Conservation (phyloP, 2,797 vertebrate species). For the Cyclopterus lumpus region DNA sequence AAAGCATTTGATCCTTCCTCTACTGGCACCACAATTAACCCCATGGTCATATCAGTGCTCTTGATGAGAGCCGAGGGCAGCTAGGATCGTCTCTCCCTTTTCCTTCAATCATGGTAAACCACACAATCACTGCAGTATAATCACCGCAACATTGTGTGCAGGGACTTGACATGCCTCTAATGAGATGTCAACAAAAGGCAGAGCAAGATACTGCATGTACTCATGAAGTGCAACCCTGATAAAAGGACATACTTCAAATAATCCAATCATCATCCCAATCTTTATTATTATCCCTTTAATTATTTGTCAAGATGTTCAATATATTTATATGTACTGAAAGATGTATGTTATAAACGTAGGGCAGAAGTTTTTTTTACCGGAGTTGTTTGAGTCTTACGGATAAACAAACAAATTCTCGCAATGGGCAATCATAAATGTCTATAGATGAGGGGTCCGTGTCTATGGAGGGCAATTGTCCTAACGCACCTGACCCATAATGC, state of each 20-base stretch:
- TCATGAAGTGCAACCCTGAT: slow-evolving; percentile 30
- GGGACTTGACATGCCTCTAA: slow-evolving; percentile 58
- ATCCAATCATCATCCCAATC: slow-evolving; percentile 22
- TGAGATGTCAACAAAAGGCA: slow-evolving; percentile 63
- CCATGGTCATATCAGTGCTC: slow-evolving; percentile 39
- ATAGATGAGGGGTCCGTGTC: slow-evolving; percentile 18
- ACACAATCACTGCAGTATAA: slow-evolving; percentile 47
- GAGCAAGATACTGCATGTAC: slow-evolving; percentile 37
- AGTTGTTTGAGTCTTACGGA: background rate
- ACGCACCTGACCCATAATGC: slow-evolving; percentile 49
- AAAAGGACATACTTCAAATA: slow-evolving; percentile 37
- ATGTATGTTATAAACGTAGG: slow-evolving; percentile 1
- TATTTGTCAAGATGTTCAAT: slow-evolving; percentile 27
- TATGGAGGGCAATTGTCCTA: slow-evolving; percentile 37
- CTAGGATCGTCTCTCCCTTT: slow-evolving; percentile 25
- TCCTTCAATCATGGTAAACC: slow-evolving; percentile 37
- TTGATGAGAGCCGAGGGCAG: slow-evolving; percentile 39
- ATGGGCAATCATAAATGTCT: slow-evolving; percentile 31
- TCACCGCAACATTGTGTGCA: slow-evolving; percentile 45
- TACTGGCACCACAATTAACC: slow-evolving; percentile 58
- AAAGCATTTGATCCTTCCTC: slow-evolving; percentile 33
- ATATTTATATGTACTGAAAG: slow-evolving; percentile 5
- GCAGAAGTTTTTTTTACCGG: too few relatives aligned
- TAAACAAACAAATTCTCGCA: background rate
- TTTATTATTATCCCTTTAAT: slow-evolving; percentile 12